Base-by-base conservation (phyloP, 2,888 invertebrate genomes). In the Melanostoma mellinum region DNA sequence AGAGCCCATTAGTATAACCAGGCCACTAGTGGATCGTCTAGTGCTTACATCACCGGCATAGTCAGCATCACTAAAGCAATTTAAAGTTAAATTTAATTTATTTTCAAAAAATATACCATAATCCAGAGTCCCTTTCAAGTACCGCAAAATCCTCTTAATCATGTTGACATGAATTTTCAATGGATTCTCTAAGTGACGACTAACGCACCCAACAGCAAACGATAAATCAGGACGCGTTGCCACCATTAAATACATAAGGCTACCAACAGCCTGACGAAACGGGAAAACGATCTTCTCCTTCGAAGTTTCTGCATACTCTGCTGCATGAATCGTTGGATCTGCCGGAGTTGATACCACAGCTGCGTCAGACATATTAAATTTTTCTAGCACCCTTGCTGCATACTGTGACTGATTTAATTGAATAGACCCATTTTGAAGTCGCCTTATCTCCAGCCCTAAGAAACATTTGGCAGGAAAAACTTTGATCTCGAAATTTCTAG, bases 401-500 rank as follows among this genome's bases (percentile, higher is more conserved):
- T 38, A 38, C 38, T 38, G 38, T 38, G 38, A 38, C 38, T 38
- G 38, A 48, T 10, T 48, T 6, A 48, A 8, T 6, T 48, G 48
- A 3, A 48, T 48, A 20, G 20, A 48, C 2, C 48, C 48, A 6
- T 30, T 4, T 6, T 20, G 30, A 1, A 48, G 48, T 2, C 48
- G 20, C 30, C 48, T 48, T 4, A 48, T 48, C 48, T 48, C 48
- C 48, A 48, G 30, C 3, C 48, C 48, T 30, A 48, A 6, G 10
- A 40, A 56, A 30, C 40, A 20, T 10, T 35, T 42, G 30, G 33
- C 91, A 88, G 86, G 92, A 90, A 0, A 90, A 90, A 48, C 20
- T 33, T 63, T 63, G 3, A 72, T 67, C 8, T 61, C 52, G 38
- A 74, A 10, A 89, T 88, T 46, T 93, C 93, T 88, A 93, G 73